Evolutionary conservation across 2,113 vertebrate genomes (phyloP), one percentile per base, ranked within the genome.

Genomic region (Bagarius yarrelli): DNA sequence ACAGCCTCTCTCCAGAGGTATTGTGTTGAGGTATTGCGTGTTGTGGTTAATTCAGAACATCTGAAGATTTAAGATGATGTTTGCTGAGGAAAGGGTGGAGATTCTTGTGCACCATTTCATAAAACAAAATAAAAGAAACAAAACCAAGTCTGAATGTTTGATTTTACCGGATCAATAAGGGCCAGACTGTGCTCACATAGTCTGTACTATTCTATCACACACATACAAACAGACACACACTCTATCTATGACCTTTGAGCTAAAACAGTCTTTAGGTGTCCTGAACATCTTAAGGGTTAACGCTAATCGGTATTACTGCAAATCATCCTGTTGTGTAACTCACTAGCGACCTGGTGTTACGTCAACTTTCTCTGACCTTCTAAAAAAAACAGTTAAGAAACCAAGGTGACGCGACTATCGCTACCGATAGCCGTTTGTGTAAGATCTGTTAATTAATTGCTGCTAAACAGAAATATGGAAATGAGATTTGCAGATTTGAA

Each of bases 271-370:
- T 64, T 21, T 19, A 18, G 23, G 66, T 47, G 40, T 34, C 70
- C 74, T 78, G 74, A 81, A 34, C 27, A 52, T 30, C 55, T 30
- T 32, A 23, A 55, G 76, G 18, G 75, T 76, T 69, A 87, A 40
- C 61, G 67, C 83, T 91, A 92, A 93, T 90, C 88, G 88, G 79
- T 78, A 74, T 87, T 89, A 78, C 90, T 73, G 74, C 52, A 76
- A 78, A 82, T 88, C 78, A 83, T 86, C 83, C 87, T 79, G 84
- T 91, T 91, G 84, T 85, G 78, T 90, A 91, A 93, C 86, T 77
- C 61, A 76, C 79, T 72, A 55, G 18, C 8, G 75, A 5, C 13
- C 5, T 15, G 6, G n/a, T 27, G 27, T 60, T 71, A 53, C 53
- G 14, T 8, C 21, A 13, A 30, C 19, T 25, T 32, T 47, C 21